Evolutionary conservation across 2,888 invertebrate genomes (phyloP).

Genomic region (Empis livida): DNA sequence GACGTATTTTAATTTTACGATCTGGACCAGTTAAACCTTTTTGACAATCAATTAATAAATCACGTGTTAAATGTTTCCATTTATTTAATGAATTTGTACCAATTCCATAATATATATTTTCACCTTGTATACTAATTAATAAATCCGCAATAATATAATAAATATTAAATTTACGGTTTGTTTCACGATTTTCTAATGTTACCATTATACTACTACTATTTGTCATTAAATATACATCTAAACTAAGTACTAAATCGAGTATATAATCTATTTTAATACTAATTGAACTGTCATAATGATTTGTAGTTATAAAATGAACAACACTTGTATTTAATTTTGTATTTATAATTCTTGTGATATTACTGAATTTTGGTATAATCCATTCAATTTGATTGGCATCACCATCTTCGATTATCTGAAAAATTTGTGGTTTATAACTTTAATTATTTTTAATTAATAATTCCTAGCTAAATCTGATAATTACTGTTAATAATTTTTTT

Average conservation of each 20-base stretch:
- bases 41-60: conserved; percentile 79
- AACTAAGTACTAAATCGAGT: conserved; percentile 61
- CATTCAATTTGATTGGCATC: conserved; percentile 55
- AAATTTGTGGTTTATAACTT: no score
- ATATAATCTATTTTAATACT: conserved; percentile 53
- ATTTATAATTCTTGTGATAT: conserved; percentile 49
- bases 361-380: conserved; percentile 58
- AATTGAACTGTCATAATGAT: conserved; percentile 54
- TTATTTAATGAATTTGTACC: conserved; percentile 43
- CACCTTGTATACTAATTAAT: conserved; percentile 59
- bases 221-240: conserved; percentile 56
- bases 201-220: conserved; percentile 71
- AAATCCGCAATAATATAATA: conserved; percentile 70
- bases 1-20: conserved; percentile 25
- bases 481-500: no score
- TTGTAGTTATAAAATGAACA: conserved; percentile 59
- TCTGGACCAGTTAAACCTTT: conserved; percentile 62
- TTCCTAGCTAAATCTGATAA: no score
- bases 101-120: conserved; percentile 79
- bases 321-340: conserved; percentile 45
- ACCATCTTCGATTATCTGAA: conserved; percentile 55
- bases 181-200: conserved; percentile 63
- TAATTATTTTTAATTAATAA: no score
- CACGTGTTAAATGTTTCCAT: conserved; percentile 74
- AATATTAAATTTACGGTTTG: conserved; percentile 61